Conservation (phyloP, 2,113 vertebrate species). For the Hypocryptadius cinnamomeus region DNA sequence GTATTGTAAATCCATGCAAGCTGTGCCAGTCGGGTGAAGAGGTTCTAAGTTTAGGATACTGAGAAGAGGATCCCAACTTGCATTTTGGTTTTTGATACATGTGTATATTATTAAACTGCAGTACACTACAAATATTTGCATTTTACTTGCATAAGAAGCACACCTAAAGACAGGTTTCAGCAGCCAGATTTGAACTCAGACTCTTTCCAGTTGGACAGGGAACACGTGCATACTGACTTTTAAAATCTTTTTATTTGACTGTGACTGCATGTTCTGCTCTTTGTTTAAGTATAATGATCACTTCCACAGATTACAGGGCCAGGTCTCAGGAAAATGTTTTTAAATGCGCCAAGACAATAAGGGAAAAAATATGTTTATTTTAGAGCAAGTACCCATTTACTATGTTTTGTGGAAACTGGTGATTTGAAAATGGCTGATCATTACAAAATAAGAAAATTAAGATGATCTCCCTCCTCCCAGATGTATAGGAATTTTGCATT, state of each 20-base stretch:
- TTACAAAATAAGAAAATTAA: slow-evolving; percentile 28
- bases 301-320: neutral
- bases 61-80: neutral
- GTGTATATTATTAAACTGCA: neutral
- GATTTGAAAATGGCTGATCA: slow-evolving; percentile 21
- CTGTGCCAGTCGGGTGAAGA: neutral
- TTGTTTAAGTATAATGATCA: neutral
- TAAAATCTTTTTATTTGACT: neutral
- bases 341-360: neutral
- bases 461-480: neutral
- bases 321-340: neutral
- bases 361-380: neutral
- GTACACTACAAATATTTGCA: neutral
- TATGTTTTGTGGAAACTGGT: neutral
- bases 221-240: neutral
- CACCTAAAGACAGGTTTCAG: neutral
- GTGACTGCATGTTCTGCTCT: neutral
- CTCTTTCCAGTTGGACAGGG: neutral
- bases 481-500: slow-evolving; percentile 49
- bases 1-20: neutral
- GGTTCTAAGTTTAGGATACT: neutral
- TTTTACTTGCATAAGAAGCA: neutral
- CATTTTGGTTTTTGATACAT: neutral
- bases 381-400: neutral
- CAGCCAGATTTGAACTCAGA: neutral